phyloP scores from a whole-genome alignment of 1,140 invertebrate genomes.

The Tigriopus japonicus region DNA sequence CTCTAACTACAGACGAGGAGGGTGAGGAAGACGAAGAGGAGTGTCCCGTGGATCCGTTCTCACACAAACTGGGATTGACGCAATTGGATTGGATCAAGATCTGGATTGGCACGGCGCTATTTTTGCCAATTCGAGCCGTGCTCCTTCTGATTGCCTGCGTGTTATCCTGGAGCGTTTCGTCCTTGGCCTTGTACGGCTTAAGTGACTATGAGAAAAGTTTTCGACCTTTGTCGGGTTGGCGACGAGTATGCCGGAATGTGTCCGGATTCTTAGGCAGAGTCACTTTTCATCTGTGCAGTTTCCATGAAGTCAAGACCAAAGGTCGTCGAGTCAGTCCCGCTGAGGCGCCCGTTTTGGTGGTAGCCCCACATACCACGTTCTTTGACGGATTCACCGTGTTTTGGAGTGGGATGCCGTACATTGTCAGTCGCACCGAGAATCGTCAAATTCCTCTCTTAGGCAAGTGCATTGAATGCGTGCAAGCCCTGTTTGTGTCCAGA shows the following conservation, averaged over 20 bases:
- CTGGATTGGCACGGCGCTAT: neutral
- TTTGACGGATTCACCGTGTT: slow-evolving; percentile 63
- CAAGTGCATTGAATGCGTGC: slow-evolving; percentile 78
- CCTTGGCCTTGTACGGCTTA: neutral
- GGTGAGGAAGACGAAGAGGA: no score
- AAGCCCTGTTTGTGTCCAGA: slow-evolving; percentile 79
- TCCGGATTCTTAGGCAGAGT: slow-evolving; percentile 18
- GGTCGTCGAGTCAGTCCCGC: slow-evolving; percentile 45
- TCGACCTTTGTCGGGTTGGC: neutral
- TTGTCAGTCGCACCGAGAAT: slow-evolving; percentile 56
- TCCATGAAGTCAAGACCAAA: slow-evolving; percentile 42
- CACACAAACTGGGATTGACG: neutral
- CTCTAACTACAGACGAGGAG: no score
- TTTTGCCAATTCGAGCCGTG: slow-evolving; percentile 1
- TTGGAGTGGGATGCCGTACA: slow-evolving; percentile 51
- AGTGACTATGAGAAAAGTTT: neutral
- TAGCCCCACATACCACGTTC: slow-evolving; percentile 68
- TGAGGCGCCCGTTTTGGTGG: slow-evolving; percentile 62
- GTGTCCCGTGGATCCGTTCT: neutral
- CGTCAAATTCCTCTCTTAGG: slow-evolving; percentile 54
- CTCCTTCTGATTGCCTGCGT: neutral
- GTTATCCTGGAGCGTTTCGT: neutral
- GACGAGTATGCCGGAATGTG: neutral
- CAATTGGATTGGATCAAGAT: neutral
- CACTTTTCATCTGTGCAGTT: slow-evolving; percentile 22